phyloP scores from a whole-genome alignment of 2,888 invertebrate genomes.

The Athalia circularis region DNA sequence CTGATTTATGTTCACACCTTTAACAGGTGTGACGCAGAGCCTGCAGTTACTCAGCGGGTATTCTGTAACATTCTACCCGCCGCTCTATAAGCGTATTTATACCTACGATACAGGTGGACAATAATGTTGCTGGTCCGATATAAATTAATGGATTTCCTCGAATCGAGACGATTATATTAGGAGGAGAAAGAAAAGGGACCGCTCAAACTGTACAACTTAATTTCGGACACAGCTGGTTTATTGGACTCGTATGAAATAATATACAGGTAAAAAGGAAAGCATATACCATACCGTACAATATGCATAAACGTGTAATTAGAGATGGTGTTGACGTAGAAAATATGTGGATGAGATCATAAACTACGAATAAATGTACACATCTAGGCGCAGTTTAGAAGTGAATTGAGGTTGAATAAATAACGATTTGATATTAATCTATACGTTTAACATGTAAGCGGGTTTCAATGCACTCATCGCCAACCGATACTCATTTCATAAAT shows the following conservation, averaged over 20 bases:
- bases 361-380: background rate
- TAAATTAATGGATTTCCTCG: conserved; percentile 35
- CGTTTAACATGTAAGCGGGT: background rate
- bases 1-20: conserved; percentile 49
- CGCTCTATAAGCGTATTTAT: background rate
- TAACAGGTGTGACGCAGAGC: conserved; percentile 49
- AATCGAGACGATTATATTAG: conserved; percentile 2
- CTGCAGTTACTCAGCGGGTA: conserved; percentile 45
- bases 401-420: conserved; percentile 33
- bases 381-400: background rate
- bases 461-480: conserved; percentile 13
- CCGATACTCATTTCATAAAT: too few species aligned
- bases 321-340: conserved; percentile 21
- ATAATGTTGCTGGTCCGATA: conserved; percentile 30
- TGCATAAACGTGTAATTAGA: conserved; percentile 25
- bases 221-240: background rate
- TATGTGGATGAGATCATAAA: conserved; percentile 28
- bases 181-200: background rate
- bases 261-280: background rate
- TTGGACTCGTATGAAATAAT: background rate
- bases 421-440: conserved; percentile 32
- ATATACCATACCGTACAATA: background rate
- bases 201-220: background rate
- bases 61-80: conserved; percentile 42
- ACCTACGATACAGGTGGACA: conserved; percentile 43